phyloP scores from a whole-genome alignment of 2,888 invertebrate genomes.

The Hoplodrina blanda region DNA sequence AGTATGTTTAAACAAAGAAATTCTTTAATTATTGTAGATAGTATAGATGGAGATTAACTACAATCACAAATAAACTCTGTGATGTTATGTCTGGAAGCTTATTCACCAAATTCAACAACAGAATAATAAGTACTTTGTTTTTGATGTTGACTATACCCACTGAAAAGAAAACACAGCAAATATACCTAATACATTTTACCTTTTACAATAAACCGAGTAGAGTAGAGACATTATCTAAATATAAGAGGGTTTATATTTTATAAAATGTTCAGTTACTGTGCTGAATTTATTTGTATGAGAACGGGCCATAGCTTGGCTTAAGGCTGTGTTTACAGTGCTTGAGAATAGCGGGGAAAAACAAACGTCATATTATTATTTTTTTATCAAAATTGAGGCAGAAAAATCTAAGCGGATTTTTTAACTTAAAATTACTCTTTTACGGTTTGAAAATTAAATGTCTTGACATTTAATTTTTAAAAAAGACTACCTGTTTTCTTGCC shows the following conservation, averaged over 20 bases:
- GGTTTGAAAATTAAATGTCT: too few species aligned
- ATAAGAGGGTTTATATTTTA: conserved; percentile 43
- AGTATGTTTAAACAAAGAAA: too few species aligned
- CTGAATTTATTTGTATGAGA: conserved; percentile 47
- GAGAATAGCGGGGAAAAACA: not conserved
- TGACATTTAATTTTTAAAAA: too few species aligned
- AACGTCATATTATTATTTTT: not conserved
- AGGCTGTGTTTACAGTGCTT: conserved; percentile 5
- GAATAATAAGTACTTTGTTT: conserved; percentile 1
- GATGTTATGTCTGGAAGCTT: not conserved
- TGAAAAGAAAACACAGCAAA: conserved; percentile 31
- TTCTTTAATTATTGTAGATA: too few species aligned
- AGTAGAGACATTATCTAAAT: conserved; percentile 45
- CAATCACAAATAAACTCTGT: not conserved
- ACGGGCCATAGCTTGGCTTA: conserved; percentile 17
- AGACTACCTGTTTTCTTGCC: too few species aligned
- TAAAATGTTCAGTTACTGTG: conserved; percentile 30
- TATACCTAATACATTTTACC: conserved; percentile 43
- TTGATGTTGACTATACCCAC: conserved; percentile 28
- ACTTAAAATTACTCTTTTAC: too few species aligned
- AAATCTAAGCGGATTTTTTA: too few species aligned
- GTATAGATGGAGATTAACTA: too few species aligned
- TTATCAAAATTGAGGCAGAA: too few species aligned
- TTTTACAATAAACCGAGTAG: conserved; percentile 43
- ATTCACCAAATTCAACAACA: not conserved